Percentiles rank a stretch among this genome's conserved stretches.
Conservation (phyloP, 2,888 invertebrate genomes). For the Heliconius aoede region DNA sequence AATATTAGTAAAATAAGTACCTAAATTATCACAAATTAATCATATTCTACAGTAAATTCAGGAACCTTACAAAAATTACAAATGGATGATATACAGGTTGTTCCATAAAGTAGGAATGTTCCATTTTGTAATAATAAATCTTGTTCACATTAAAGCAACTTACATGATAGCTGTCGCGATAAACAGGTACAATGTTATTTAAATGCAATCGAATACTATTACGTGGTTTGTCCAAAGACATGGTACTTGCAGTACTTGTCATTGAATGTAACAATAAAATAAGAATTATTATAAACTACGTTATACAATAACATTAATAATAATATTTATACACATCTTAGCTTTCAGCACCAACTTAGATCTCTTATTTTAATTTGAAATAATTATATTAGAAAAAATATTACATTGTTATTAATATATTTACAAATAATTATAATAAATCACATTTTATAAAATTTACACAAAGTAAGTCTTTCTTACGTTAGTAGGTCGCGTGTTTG, state of each 20-base stretch:
- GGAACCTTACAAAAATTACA: conserved; percentile 71
- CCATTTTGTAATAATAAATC: conserved; percentile 46
- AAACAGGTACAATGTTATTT: conserved; percentile 60
- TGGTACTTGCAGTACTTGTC: conserved; percentile 61
- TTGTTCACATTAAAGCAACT: conserved; percentile 41
- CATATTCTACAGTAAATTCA: conserved; percentile 53
- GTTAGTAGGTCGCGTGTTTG: conserved; percentile 72
- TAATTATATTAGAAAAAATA: conserved; percentile 44
- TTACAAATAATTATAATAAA: conserved; percentile 46
- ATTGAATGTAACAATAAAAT: conserved; percentile 46
- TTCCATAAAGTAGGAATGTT: conserved; percentile 65
- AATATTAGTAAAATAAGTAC: conserved; percentile 71
- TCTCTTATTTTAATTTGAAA: conserved; percentile 39
- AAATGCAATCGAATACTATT: conserved; percentile 51
- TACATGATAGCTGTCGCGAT: conserved; percentile 41
- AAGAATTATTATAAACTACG: conserved; percentile 43
- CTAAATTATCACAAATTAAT: conserved; percentile 78
- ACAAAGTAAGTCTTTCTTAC: conserved; percentile 82
- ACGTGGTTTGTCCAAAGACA: conserved; percentile 51
- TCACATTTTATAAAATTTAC: conserved; percentile 54
- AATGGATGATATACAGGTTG: conserved; percentile 49
- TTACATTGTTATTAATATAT: conserved; percentile 32
- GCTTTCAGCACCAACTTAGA: conserved; percentile 52
- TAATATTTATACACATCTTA: conserved; percentile 37
- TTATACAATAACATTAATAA: conserved; percentile 41